phyloP scores from a whole-genome alignment of 2,797 vertebrate species.

The Sciurus carolinensis region DNA sequence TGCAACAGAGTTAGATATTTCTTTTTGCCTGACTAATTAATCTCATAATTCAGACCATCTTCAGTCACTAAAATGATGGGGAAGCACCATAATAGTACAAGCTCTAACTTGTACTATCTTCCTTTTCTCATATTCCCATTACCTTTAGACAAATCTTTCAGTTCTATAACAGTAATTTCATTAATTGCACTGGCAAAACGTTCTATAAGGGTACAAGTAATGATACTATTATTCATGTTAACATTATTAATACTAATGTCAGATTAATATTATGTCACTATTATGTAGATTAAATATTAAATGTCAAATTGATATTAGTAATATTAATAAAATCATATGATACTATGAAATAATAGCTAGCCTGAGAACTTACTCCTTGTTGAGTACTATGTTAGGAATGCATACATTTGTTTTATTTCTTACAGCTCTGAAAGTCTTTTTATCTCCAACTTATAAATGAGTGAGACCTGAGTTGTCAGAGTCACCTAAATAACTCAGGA shows the following conservation, averaged over 20 bases:
- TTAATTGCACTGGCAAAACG: not conserved
- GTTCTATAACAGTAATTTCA: not conserved
- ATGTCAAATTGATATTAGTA: too few species aligned
- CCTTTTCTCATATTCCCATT: not conserved
- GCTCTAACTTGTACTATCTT: not conserved
- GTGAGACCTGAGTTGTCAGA: not conserved
- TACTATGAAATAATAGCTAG: not conserved
- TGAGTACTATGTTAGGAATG: not conserved
- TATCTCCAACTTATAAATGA: not conserved
- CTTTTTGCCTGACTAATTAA: not conserved
- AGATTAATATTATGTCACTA: too few species aligned
- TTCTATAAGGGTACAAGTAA: not conserved
- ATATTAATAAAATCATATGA: too few species aligned
- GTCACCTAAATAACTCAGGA: not conserved
- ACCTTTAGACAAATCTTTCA: not conserved
- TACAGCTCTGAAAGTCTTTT: not conserved
- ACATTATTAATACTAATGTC: too few species aligned
- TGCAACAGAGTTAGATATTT: not conserved
- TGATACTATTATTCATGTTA: not conserved
- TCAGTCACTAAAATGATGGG: not conserved
- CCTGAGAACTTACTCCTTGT: not conserved
- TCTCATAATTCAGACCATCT: not conserved
- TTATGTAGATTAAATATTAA: too few species aligned
- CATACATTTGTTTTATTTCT: not conserved
- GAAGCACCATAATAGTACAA: not conserved